phyloP scores from a whole-genome alignment of 2,797 vertebrate species.

The Tokudaia muenninki region DNA sequence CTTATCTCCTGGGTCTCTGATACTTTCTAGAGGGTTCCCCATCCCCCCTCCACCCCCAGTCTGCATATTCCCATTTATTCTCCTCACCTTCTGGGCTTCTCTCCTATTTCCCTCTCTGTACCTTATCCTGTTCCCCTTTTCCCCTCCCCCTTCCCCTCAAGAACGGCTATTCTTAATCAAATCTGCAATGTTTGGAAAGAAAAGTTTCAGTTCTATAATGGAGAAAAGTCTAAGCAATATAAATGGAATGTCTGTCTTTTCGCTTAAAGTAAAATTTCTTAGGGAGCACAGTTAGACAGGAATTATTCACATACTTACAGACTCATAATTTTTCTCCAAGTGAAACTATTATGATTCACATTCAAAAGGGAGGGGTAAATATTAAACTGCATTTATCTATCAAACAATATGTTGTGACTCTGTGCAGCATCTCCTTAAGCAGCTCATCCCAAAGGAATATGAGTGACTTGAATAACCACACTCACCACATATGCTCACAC shows the following conservation, averaged over 20 bases:
- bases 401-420: not conserved
- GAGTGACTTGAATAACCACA: not conserved
- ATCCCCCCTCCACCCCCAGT: accelerated
- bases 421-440: not conserved
- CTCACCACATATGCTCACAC: not conserved
- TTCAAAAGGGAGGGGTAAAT: constrained; percentile 10
- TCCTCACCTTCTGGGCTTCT: too few species aligned
- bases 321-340: constrained; percentile 56
- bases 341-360: not conserved
- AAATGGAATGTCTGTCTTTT: constrained; percentile 18
- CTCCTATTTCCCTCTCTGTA: too few species aligned
- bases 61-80: too few species aligned
- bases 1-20: too few species aligned
- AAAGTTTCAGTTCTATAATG: constrained; percentile 39
- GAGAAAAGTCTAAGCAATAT: constrained; percentile 35
- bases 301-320: not conserved
- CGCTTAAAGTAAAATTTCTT: constrained; percentile 44
- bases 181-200: constrained; percentile 42
- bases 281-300: not conserved
- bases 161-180: not conserved
- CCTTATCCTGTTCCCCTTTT: too few species aligned
- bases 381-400: not conserved
- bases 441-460: not conserved
- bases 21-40: too few species aligned
- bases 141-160: not conserved